A percentile compares a stretch with the other conserved stretches of the same genome.
These are phyloP conservation scores for Zaprionus taronus DNA, from an alignment of 1,140 invertebrate species.

Conservation along the genomic window DNA sequence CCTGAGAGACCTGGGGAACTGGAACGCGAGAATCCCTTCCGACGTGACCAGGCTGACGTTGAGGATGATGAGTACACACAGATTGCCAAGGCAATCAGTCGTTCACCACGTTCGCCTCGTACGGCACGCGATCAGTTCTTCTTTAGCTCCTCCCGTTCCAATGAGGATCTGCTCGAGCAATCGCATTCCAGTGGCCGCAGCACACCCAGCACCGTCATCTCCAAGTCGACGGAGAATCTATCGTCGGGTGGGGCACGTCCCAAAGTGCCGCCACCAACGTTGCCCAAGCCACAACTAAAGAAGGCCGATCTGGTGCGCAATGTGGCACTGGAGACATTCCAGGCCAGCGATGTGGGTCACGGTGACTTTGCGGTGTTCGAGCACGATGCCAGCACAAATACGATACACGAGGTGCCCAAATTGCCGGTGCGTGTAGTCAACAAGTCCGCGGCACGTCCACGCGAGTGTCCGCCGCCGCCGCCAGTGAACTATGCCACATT, in stretches of 20 bases:
- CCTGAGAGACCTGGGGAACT: slow-evolving; percentile 66
- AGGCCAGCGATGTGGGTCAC: slow-evolving; percentile 77
- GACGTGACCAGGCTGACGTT: slow-evolving; percentile 36
- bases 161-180: slow-evolving; percentile 76
- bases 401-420: slow-evolving; percentile 71
- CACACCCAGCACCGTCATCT: slow-evolving; percentile 67
- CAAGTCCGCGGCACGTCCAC: slow-evolving; percentile 47
- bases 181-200: slow-evolving; percentile 69
- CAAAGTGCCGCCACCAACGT: slow-evolving; percentile 72
- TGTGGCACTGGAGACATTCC: slow-evolving; percentile 74
- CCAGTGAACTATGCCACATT: slow-evolving; percentile 76
- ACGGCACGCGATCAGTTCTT: slow-evolving; percentile 77
- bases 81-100: slow-evolving; percentile 73
- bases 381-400: slow-evolving; percentile 79
- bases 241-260: slow-evolving; percentile 54
- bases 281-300: slow-evolving; percentile 80
- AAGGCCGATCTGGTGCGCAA: slow-evolving; percentile 78
- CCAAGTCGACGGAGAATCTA: slow-evolving; percentile 77
- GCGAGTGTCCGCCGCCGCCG: slow-evolving; percentile 79
- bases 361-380: slow-evolving; percentile 83
- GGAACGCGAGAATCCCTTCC: slow-evolving; percentile 83
- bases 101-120: slow-evolving; percentile 65
- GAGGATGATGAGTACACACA: slow-evolving; percentile 74
- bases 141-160: slow-evolving; percentile 70
- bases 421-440: slow-evolving; percentile 54